phyloP scores from a whole-genome alignment of 2,888 invertebrate genomes.

The Ephialtes manifestator region DNA sequence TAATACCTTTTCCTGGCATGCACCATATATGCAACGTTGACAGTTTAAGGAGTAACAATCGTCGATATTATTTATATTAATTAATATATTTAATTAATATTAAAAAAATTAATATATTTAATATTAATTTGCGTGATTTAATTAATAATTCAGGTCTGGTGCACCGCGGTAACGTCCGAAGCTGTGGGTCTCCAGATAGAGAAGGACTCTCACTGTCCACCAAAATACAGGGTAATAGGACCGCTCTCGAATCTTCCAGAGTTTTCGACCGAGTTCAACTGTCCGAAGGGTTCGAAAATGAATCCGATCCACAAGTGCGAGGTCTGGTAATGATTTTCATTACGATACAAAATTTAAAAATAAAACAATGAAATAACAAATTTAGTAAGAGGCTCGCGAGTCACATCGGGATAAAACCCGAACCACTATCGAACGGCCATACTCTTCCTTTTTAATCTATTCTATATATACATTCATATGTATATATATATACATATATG shows the following conservation, averaged over 20 bases:
- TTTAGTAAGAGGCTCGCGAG: background rate
- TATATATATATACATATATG: conserved; percentile 10
- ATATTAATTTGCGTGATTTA: background rate
- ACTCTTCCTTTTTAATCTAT: conserved; percentile 49
- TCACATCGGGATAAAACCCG: background rate
- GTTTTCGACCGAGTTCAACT: conserved; percentile 93
- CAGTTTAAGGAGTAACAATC: too few relatives aligned
- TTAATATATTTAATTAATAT: too few relatives aligned
- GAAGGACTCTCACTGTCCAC: conserved; percentile 97
- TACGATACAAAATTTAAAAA: conserved; percentile 10
- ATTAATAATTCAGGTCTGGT: conserved; percentile 91
- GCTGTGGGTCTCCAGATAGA: conserved; percentile 94
- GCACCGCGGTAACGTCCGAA: conserved; percentile 95
- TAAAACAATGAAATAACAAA: conserved; percentile 4
- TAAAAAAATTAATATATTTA: too few relatives aligned
- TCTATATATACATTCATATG: background rate
- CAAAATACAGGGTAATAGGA: conserved; percentile 94
- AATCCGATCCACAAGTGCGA: conserved; percentile 95
- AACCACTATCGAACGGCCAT: conserved; percentile 40
- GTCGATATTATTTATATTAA: too few relatives aligned
- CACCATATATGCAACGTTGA: too few relatives aligned
- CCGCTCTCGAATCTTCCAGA: conserved; percentile 94
- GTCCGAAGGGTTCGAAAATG: conserved; percentile 92
- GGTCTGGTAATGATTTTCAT: conserved; percentile 91
- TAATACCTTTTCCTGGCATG: too few relatives aligned